Base-by-base conservation (phyloP, 2,888 invertebrate genomes). In the Sinopyrophorus schimmeli region DNA sequence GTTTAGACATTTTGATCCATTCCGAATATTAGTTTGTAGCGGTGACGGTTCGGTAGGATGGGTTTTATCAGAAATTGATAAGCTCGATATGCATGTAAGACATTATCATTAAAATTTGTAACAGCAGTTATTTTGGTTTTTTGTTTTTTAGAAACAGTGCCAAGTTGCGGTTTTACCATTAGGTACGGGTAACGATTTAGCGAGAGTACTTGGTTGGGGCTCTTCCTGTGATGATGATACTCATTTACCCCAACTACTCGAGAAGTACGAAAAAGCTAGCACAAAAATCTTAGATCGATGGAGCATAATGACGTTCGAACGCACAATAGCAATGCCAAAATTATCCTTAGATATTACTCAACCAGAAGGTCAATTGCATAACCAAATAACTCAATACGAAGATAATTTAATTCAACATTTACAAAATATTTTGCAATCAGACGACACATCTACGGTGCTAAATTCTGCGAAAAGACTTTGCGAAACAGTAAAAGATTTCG, bases 31-130 rank as follows among this genome's bases (percentile, higher is more conserved):
- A 57, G 93, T 97, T 50, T 97, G 97, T 79, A 96, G 96, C 31
- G 97, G 97, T 0, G 97, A 98, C 73, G 97, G 97, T 11, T 95
- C 94, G 20, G 94, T 97, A 5, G 95, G 97, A 40, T 98, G 97
- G 97, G 97, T 98, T 52, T 81, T 98, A 54, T 90, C 92, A 57
- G 95, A 97, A 75, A 91, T 97, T 59, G 97, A 97, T 76, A 87
- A 90, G 64, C 80, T 97, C 60, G 90, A 91, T 69, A 90, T 97
- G 87, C 92, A 94, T 75, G 94, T 95, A 75, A 83, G 88, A n/a
- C n/a, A n/a, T n/a, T 16, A 10, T 20, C 11, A 24, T 18, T 9
- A 5, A 5, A 27, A 39, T 47, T 16, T 35, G 5, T 17, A 10
- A 5, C n/a, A n/a, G 12, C 3, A 5, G 6, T 15, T n/a, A 34